Evolutionary conservation across 2,113 vertebrate species (phyloP).

Genomic region (Sprattus sprattus): DNA sequence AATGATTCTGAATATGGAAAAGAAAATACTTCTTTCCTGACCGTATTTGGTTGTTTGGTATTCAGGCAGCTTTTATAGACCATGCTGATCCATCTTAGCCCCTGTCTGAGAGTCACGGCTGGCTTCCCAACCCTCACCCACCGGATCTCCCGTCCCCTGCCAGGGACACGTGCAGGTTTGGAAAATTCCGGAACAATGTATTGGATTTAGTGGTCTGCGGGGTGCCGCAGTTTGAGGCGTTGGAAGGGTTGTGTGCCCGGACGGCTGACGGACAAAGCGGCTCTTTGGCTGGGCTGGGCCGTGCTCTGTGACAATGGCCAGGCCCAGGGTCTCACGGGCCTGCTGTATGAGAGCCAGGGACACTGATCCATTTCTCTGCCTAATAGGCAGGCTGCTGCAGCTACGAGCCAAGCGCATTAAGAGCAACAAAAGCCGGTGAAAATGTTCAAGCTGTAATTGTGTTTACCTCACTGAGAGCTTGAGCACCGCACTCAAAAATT

Average conservation of each 20-base stretch:
- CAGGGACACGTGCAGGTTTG: constrained; percentile 53
- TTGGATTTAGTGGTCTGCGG: constrained; percentile 46
- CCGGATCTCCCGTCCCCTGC: constrained; percentile 46
- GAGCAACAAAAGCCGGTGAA: constrained; percentile 18
- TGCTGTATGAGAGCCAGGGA: constrained; percentile 34
- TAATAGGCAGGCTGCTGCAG: constrained; percentile 24
- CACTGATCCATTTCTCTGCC: constrained; percentile 40
- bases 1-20: background rate
- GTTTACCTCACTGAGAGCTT: background rate
- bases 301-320: constrained; percentile 35
- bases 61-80: constrained; percentile 47
- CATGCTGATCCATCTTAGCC: constrained; percentile 36
- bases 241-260: constrained; percentile 12
- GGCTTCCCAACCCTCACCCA: constrained; percentile 52
- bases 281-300: background rate
- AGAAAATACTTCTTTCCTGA: background rate
- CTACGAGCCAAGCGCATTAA: constrained; percentile 22
- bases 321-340: constrained; percentile 32
- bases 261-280: constrained; percentile 27
- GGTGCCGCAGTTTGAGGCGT: constrained; percentile 6
- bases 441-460: constrained; percentile 12
- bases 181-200: constrained; percentile 54
- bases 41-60: constrained; percentile 1
- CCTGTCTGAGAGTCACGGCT: constrained; percentile 46
- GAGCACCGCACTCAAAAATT: background rate